Evolutionary conservation across 2,888 invertebrate genomes (phyloP).

Genomic region (Ceriagrion tenellum): DNA sequence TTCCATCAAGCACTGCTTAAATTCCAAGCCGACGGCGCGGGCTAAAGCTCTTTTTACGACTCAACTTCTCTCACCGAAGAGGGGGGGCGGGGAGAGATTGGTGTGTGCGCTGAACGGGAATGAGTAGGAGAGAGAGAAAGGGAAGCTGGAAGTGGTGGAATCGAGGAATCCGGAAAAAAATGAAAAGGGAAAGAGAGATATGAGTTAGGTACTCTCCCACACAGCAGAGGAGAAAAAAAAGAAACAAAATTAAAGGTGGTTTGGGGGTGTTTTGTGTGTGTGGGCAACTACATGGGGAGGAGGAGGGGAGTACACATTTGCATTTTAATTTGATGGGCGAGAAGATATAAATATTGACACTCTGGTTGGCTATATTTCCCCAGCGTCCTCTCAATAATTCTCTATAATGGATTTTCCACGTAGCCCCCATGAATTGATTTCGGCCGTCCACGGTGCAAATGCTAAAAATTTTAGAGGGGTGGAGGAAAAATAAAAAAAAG

Average conservation of each 20-base stretch:
- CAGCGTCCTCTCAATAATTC: slow-evolving; percentile 63
- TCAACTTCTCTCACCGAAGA: background rate
- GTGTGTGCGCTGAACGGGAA: background rate
- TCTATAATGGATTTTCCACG: slow-evolving; percentile 66
- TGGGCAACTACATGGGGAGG: background rate
- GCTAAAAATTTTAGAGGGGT: slow-evolving; percentile 36
- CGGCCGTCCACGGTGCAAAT: slow-evolving; percentile 36
- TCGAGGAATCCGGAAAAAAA: background rate
- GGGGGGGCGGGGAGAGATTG: background rate
- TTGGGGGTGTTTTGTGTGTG: background rate
- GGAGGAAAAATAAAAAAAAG: background rate
- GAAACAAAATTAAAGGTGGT: too few species aligned
- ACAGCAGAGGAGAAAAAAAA: background rate
- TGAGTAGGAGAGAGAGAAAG: background rate
- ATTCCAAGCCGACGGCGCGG: background rate
- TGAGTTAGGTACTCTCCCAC: slow-evolving; percentile 50
- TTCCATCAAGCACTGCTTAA: slow-evolving; percentile 31
- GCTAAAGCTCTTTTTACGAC: slow-evolving; percentile 25
- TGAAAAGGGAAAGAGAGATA: background rate
- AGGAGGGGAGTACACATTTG: slow-evolving; percentile 40
- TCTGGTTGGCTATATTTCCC: slow-evolving; percentile 62
- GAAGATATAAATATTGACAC: slow-evolving; percentile 67
- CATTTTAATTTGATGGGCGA: slow-evolving; percentile 66
- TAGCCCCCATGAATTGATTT: slow-evolving; percentile 61
- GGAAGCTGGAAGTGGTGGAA: too few species aligned